These are phyloP conservation scores for Ovis aries DNA, from an alignment of 2,113 vertebrate species.

Conservation along the genomic window DNA sequence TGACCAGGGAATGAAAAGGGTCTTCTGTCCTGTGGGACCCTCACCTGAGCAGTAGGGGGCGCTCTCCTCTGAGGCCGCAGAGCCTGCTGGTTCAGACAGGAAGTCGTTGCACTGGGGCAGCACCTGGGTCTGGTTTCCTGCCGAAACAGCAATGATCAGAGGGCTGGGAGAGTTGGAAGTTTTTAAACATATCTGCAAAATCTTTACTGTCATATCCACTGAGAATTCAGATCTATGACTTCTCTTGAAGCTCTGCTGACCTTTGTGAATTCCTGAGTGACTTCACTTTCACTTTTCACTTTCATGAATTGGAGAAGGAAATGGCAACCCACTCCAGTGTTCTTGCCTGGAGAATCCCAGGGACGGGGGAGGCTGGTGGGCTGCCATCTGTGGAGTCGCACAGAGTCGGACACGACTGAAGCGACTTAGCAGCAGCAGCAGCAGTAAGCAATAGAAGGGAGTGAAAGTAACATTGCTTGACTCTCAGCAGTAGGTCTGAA, in stretches of 20 bases:
- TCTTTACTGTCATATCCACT: neutral
- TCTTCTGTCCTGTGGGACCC: no score
- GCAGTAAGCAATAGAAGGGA: neutral
- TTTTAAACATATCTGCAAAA: neutral
- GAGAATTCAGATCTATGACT: neutral
- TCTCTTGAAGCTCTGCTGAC: neutral
- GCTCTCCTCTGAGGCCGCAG: neutral
- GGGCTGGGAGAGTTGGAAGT: no score
- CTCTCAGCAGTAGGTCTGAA: neutral
- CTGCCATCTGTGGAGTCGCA: no score
- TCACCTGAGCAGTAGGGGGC: neutral
- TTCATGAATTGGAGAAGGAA: no score
- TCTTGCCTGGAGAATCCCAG: no score
- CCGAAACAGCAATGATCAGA: neutral
- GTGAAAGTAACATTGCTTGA: neutral
- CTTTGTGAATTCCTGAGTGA: neutral
- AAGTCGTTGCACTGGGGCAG: neutral
- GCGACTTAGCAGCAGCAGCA: no score
- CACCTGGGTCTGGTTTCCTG: neutral
- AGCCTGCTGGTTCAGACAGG: neutral
- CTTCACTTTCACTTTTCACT: no score
- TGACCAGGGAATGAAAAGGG: rapidly evolving
- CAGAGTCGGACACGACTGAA: no score
- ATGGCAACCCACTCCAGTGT: no score
- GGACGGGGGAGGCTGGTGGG: no score